Evolutionary conservation across 2,797 vertebrate species (phyloP).

Genomic region (Triplophysa yarkandensis): DNA sequence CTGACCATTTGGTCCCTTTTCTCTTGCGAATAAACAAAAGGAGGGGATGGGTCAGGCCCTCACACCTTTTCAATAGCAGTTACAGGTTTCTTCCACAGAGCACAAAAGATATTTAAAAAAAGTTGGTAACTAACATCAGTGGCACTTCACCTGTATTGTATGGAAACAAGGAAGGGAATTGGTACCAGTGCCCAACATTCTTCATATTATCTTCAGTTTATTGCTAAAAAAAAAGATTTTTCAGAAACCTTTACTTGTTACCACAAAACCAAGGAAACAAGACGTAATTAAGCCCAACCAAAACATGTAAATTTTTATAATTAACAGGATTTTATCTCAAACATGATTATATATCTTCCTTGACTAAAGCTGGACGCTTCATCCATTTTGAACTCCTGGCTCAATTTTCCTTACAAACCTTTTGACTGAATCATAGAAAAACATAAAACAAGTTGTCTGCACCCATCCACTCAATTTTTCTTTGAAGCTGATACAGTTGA

Average conservation of each 20-base stretch:
- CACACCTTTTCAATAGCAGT: slow-evolving; percentile 39
- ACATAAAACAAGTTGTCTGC: background rate
- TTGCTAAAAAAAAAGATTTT: no score
- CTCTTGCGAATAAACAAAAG: slow-evolving; percentile 32
- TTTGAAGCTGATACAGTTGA: slow-evolving; percentile 4
- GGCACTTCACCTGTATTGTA: no score
- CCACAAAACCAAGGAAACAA: background rate
- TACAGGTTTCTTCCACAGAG: no score
- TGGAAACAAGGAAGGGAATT: no score
- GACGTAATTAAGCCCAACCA: background rate
- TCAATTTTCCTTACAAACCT: background rate
- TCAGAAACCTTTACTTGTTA: no score
- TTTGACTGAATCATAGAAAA: background rate
- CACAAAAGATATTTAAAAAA: no score
- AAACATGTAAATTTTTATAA: slow-evolving; percentile 44
- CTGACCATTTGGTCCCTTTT: slow-evolving; percentile 40
- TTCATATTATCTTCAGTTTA: no score
- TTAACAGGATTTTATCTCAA: slow-evolving; percentile 50
- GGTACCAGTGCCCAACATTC: no score
- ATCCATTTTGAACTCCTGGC: background rate
- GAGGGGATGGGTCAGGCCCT: slow-evolving; percentile 16
- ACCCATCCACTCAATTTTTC: background rate
- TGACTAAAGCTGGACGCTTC: slow-evolving; percentile 41
- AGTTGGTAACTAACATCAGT: no score
- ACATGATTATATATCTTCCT: slow-evolving; percentile 39